These are phyloP conservation scores for Bungarus multicinctus DNA, from an alignment of 2,113 vertebrate species.

Conservation along the genomic window DNA sequence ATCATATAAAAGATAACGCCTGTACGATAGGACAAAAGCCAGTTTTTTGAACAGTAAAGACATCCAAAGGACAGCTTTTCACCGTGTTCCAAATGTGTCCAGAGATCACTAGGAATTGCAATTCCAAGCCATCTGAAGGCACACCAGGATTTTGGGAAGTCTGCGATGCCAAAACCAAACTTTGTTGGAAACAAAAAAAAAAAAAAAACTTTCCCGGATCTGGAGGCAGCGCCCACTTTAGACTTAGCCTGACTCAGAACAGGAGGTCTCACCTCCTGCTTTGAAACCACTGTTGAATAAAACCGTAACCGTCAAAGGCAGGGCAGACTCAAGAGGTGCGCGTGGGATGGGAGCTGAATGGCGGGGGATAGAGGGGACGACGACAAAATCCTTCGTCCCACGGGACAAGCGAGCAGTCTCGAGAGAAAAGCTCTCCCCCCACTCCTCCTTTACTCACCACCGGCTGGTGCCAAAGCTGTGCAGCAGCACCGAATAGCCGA, in stretches of 20 bases:
- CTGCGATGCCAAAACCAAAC: not conserved
- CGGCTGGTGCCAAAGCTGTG: constrained; percentile 71
- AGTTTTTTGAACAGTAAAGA: not conserved
- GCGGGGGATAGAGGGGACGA: not conserved
- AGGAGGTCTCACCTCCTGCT: not conserved
- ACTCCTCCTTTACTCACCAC: constrained; percentile 75
- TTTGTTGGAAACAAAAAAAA: not conserved
- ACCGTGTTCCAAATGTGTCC: not conserved
- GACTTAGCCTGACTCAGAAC: not conserved
- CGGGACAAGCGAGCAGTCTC: not conserved
- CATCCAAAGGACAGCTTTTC: not conserved
- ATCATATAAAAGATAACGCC: not conserved
- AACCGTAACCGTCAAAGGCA: not conserved
- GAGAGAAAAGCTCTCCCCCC: not conserved
- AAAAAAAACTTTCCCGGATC: too few species aligned
- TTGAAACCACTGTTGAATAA: not conserved
- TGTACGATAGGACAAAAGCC: not conserved
- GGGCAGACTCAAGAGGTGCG: not conserved
- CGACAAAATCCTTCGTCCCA: not conserved
- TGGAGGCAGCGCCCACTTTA: not conserved
- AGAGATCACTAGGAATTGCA: not conserved
- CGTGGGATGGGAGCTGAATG: not conserved
- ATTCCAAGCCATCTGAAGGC: not conserved
- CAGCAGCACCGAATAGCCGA: constrained; percentile 90
- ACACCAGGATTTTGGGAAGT: not conserved